Evolutionary conservation across 1,140 invertebrate genomes (phyloP).

Genomic region (Brachionus paranguensis): DNA sequence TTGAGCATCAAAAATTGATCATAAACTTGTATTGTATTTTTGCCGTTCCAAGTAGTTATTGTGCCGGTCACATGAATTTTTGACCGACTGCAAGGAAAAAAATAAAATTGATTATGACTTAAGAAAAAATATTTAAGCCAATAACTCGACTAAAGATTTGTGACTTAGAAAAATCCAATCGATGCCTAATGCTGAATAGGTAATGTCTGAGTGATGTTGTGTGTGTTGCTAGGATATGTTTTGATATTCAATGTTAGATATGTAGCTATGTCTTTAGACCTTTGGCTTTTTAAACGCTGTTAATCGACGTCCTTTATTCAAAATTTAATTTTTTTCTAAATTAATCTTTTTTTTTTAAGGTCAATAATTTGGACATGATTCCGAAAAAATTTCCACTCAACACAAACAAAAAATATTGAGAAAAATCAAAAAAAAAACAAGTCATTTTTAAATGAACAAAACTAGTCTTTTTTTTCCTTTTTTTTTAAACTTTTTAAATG

Average conservation of each 20-base stretch:
- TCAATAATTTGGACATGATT: not conserved
- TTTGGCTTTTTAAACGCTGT: not conserved
- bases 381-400: not conserved
- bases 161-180: not conserved
- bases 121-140: too few species aligned
- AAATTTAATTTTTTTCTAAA: not conserved
- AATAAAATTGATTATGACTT: too few species aligned
- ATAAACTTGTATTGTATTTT: too few species aligned
- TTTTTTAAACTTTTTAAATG: not conserved
- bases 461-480: not conserved
- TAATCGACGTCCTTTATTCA: not conserved
- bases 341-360: not conserved
- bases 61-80: too few species aligned
- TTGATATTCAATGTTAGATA: not conserved
- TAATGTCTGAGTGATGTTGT: not conserved
- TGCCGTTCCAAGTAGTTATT: too few species aligned
- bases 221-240: not conserved
- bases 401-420: not conserved
- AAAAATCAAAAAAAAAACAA: not conserved
- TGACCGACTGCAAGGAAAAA: too few species aligned
- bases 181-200: not conserved
- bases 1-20: too few species aligned
- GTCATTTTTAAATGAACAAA: not conserved
- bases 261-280: not conserved
- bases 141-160: too few species aligned